Evolutionary conservation across 2,888 invertebrate genomes (phyloP).

Genomic region (Epirrita christyi): DNA sequence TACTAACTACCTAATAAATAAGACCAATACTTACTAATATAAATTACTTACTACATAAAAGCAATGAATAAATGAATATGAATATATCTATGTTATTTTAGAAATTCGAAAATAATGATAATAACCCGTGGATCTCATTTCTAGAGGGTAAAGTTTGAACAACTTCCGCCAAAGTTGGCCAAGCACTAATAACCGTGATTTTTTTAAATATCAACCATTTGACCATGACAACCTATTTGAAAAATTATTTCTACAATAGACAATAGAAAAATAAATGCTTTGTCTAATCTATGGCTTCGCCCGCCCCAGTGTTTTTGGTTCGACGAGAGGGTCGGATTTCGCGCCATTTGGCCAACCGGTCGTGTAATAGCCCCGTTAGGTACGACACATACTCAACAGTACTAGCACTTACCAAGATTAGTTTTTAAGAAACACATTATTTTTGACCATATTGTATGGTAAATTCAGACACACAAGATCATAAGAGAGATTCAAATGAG

Average conservation of each 20-base stretch:
- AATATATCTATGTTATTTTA: too few relatives aligned
- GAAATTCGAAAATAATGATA: too few relatives aligned
- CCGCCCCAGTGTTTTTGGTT: conserved; percentile 61
- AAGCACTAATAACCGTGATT: background rate
- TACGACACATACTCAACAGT: conserved; percentile 45
- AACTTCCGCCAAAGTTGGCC: background rate
- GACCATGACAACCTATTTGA: conserved; percentile 7
- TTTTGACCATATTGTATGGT: too few relatives aligned
- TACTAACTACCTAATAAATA: too few relatives aligned
- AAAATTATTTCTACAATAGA: conserved; percentile 19
- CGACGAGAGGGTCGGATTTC: conserved; percentile 74
- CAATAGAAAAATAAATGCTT: conserved; percentile 35
- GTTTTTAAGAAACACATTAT: conserved; percentile 5
- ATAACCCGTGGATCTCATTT: too few relatives aligned
- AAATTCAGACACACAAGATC: too few relatives aligned
- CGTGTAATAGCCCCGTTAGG: conserved; percentile 72
- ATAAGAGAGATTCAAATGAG: too few relatives aligned
- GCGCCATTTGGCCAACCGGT: conserved; percentile 83
- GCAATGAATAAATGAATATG: too few relatives aligned
- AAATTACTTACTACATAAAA: too few relatives aligned
- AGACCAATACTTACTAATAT: too few relatives aligned
- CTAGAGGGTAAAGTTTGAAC: too few relatives aligned
- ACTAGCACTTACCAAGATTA: conserved; percentile 33
- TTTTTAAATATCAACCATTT: too few relatives aligned
- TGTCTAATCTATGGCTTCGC: conserved; percentile 57